A percentile compares a stretch with the other conserved stretches of the same genome.
Evolutionary conservation across 2,113 vertebrate genomes (phyloP).

Genomic region (Rhadina sibilatrix): DNA sequence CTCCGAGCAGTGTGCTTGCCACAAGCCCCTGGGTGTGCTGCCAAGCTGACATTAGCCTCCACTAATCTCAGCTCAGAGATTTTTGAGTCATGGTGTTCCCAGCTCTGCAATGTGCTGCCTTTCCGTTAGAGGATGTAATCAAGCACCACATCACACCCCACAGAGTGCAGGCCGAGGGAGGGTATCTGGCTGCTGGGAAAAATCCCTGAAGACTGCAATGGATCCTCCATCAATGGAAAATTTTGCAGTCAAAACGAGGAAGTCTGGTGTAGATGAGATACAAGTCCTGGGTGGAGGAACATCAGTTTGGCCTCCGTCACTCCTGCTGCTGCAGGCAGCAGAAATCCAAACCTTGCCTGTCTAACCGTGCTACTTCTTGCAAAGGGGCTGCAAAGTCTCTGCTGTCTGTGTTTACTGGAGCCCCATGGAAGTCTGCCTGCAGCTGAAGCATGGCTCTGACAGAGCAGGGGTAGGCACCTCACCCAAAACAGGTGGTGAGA

Average conservation of each 20-base stretch:
- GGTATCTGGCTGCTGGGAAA: not conserved
- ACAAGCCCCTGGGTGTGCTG: not conserved
- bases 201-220: not conserved
- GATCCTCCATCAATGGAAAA: not conserved
- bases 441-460: accelerated
- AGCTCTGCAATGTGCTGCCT: not conserved
- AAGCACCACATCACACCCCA: not conserved
- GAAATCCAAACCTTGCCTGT: not conserved
- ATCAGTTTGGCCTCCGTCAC: not conserved
- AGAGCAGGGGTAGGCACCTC: not conserved
- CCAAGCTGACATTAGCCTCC: slow-evolving; percentile 1
- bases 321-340: not conserved
- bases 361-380: not conserved
- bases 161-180: accelerated
- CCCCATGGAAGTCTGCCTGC: not conserved
- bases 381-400: not conserved
- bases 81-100: not conserved
- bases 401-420: not conserved
- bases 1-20: not conserved
- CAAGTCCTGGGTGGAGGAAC: not conserved
- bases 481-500: not conserved
- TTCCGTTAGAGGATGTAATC: not conserved
- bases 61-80: slow-evolving; percentile 16
- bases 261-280: not conserved
- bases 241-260: not conserved